These are phyloP conservation scores for Zapornia atra DNA, from an alignment of 2,113 vertebrate genomes.

Conservation along the genomic window DNA sequence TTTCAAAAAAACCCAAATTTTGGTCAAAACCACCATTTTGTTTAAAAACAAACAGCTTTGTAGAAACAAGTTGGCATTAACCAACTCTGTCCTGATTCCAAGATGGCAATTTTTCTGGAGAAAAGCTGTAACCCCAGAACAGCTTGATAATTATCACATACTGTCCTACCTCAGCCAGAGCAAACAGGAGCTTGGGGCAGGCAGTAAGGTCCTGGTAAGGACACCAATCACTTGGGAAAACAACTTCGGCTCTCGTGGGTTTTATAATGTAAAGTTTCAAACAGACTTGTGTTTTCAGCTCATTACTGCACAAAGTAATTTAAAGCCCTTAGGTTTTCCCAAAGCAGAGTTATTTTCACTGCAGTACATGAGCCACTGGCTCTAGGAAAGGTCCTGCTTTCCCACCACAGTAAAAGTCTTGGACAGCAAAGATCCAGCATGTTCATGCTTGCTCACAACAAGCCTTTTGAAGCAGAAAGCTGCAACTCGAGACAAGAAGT, in stretches of 20 bases:
- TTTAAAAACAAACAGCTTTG: background rate
- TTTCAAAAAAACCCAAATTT: background rate
- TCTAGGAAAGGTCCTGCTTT: background rate
- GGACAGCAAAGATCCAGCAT: background rate
- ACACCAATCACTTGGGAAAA: background rate
- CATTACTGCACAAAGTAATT: background rate
- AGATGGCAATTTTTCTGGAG: background rate
- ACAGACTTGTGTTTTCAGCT: background rate
- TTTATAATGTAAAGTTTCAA: background rate
- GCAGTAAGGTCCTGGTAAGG: background rate
- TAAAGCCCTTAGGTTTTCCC: background rate
- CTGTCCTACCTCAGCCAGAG: background rate
- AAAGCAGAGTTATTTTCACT: background rate
- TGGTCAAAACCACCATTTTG: background rate
- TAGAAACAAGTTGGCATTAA: background rate
- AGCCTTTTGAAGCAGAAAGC: conserved; percentile 8
- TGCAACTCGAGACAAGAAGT: background rate
- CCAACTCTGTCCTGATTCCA: background rate
- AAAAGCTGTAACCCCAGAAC: background rate
- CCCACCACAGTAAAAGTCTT: background rate
- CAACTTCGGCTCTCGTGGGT: background rate
- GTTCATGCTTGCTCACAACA: conserved; percentile 13
- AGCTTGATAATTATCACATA: background rate
- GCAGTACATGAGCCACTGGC: background rate
- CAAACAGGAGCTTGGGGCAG: background rate